phyloP scores from a whole-genome alignment of 2,888 invertebrate species.

The Merodon equestris region DNA sequence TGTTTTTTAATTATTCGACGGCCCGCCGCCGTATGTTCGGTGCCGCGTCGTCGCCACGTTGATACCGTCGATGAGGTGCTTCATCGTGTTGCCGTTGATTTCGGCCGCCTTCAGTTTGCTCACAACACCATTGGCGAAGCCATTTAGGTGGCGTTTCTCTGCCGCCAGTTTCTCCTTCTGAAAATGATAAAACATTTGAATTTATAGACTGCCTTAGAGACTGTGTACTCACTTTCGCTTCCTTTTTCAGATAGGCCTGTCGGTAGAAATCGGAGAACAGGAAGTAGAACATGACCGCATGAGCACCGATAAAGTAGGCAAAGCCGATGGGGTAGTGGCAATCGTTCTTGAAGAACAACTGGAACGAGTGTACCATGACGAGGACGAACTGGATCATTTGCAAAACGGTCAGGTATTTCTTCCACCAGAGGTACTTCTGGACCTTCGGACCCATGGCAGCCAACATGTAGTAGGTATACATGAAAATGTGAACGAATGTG shows the following conservation, averaged over 20 bases:
- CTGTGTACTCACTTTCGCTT: slow-evolving; percentile 73
- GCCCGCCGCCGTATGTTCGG: slow-evolving; percentile 74
- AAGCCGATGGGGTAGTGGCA: slow-evolving; percentile 94
- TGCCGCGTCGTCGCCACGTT: slow-evolving; percentile 75
- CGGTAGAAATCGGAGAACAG: slow-evolving; percentile 96
- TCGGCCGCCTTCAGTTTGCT: slow-evolving; percentile 72
- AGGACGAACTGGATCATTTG: slow-evolving; percentile 96
- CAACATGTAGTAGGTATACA: slow-evolving; percentile 95
- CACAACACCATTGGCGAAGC: slow-evolving; percentile 72
- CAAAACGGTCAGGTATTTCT: slow-evolving; percentile 92
- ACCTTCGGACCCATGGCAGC: slow-evolving; percentile 93
- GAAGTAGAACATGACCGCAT: slow-evolving; percentile 95
- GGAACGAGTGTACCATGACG: slow-evolving; percentile 94
- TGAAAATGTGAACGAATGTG: slow-evolving; percentile 95
- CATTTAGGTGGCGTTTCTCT: slow-evolving; percentile 71
- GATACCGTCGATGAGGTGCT: slow-evolving; percentile 68
- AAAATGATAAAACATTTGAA: slow-evolving; percentile 11
- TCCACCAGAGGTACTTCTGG: slow-evolving; percentile 96
- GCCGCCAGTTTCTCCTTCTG: slow-evolving; percentile 73
- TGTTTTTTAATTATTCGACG: slow-evolving; percentile 64
- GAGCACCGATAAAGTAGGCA: slow-evolving; percentile 94
- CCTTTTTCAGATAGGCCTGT: slow-evolving; percentile 82
- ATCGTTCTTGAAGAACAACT: slow-evolving; percentile 88
- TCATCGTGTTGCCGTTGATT: slow-evolving; percentile 73
- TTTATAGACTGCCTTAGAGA: too few species aligned